These are phyloP conservation scores for Xenopus petersii DNA, from an alignment of 2,797 vertebrate genomes.

Conservation along the genomic window DNA sequence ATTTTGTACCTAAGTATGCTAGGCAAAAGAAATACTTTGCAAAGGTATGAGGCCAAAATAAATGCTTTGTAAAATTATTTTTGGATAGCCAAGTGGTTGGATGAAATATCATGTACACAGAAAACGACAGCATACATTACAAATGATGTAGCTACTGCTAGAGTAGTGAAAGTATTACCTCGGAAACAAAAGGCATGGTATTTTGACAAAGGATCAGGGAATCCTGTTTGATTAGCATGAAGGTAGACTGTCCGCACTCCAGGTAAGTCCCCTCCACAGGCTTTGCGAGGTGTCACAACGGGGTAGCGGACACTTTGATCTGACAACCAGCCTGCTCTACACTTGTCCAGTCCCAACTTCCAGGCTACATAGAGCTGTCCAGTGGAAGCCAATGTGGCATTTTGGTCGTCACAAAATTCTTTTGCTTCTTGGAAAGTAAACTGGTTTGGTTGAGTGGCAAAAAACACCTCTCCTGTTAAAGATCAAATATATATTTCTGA, in stretches of 20 bases:
- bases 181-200: slow-evolving; percentile 88
- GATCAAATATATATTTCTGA: background rate
- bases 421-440: slow-evolving; percentile 84
- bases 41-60: no score
- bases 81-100: no score
- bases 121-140: no score
- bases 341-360: slow-evolving; percentile 85
- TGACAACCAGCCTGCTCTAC: slow-evolving; percentile 83
- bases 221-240: slow-evolving; percentile 76
- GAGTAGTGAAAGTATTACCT: slow-evolving; percentile 64
- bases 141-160: no score
- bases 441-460: slow-evolving; percentile 71
- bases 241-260: slow-evolving; percentile 81
- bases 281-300: slow-evolving; percentile 72
- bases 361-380: slow-evolving; percentile 86
- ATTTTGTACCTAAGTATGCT: no score
- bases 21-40: no score
- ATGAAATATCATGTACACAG: no score
- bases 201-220: slow-evolving; percentile 67
- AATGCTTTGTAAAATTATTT: no score
- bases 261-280: slow-evolving; percentile 75
- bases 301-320: slow-evolving; percentile 87
- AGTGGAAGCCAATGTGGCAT: slow-evolving; percentile 78
- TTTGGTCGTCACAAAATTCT: slow-evolving; percentile 72
- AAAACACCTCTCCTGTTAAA: slow-evolving; percentile 83